Base-by-base conservation (phyloP, 1,140 invertebrate species). In the Eriocheir sinensis region DNA sequence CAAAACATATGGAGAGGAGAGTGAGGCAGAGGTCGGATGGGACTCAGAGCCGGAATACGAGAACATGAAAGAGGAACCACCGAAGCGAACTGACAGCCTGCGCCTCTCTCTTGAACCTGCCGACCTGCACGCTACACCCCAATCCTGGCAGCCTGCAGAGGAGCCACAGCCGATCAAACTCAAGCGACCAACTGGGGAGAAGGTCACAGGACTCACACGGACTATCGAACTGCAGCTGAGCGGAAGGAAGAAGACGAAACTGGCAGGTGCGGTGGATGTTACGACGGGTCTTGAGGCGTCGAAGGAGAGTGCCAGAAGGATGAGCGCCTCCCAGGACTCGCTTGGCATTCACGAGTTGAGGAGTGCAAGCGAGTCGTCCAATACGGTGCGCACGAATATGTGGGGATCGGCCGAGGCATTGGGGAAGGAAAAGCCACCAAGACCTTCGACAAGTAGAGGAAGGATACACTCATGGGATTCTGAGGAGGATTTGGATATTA, bases 401-500 rank as follows among this genome's bases (percentile, higher is more conserved):
- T 94, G 94, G 94, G 94, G 94, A 8, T 94, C 94, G 6, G 41
- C n/a, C 21, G 81, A 92, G n/a, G 89, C 30, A 30, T 27, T 92
- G 36, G 81, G 48, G 2, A 86, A 91, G 17, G 72, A 12, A 81
- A 72, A 41, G 36, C n/a, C 8, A 60, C 3, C n/a, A 8, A 53
- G 32, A 30, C 44, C 94, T 4, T 72, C 89, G 12, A 86, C n/a
- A 3, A 94, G 34, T n/a, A 94, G 60, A 80, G 89, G 8, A 8
- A 32, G 8, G 3, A 36, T 94, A 3, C 48, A 72, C 12, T 94
- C 94, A 8, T 94, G 94, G 94, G 94, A 94, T 36, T 94, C 94
- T n/a, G 94, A 94, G 32, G 94, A 94, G n/a, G 94, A 94, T 80
- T 32, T 94, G 80, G 81, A 94, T 17, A 92, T 94, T 36, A 94